Conservation (phyloP, 2,797 vertebrate genomes). For the Arctocebus calabarensis region DNA sequence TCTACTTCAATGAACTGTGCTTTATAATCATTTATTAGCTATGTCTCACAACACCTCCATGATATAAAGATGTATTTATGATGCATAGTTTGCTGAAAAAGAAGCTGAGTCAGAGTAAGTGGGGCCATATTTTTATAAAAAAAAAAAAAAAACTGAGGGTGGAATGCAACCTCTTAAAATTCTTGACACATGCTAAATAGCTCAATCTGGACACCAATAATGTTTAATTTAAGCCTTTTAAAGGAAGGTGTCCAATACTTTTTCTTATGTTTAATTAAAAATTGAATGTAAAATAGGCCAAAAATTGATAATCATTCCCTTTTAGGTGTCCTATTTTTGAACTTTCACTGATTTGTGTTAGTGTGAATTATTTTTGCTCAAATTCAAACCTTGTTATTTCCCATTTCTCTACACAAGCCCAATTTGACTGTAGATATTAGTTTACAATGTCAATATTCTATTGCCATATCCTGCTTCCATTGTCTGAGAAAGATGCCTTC, state of each 20-base stretch:
- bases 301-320: neutral
- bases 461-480: no score
- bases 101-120: constrained; percentile 53
- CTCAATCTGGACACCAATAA: neutral
- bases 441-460: no score
- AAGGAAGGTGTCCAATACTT: neutral
- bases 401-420: no score
- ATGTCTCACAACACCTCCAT: constrained; percentile 70
- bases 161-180: neutral
- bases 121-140: constrained; percentile 5
- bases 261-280: constrained; percentile 51
- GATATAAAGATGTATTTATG: constrained; percentile 66
- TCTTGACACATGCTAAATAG: neutral
- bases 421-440: no score
- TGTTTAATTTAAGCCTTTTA: constrained; percentile 45
- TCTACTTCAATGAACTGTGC: constrained; percentile 81
- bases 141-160: neutral
- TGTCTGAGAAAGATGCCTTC: no score
- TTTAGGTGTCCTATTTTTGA: constrained; percentile 48
- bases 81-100: constrained; percentile 64
- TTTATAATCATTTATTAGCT: constrained; percentile 81
- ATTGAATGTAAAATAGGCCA: constrained; percentile 27
- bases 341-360: constrained; percentile 24
- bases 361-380: constrained; percentile 57
- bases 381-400: constrained; percentile 33